These are phyloP conservation scores for Leptodirus hochenwartii DNA, from an alignment of 2,888 invertebrate species.

Conservation along the genomic window DNA sequence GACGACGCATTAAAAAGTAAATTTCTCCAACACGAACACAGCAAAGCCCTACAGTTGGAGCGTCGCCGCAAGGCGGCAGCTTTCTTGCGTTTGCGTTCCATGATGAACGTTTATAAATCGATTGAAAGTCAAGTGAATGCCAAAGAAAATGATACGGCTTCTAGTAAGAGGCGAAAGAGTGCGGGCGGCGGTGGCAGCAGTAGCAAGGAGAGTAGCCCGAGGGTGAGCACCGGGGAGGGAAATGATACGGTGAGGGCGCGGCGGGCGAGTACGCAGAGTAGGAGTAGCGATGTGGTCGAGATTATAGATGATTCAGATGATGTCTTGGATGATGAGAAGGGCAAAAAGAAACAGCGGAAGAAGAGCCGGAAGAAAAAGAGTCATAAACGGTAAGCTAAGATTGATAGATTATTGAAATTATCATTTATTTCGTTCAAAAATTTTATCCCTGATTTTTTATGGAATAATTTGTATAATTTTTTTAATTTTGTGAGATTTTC, in stretches of 20 bases:
- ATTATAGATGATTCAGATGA: slow-evolving; percentile 1
- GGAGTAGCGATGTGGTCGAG: slow-evolving; percentile 6
- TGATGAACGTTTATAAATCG: too few species aligned
- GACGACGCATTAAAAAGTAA: too few species aligned
- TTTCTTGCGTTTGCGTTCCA: too few species aligned
- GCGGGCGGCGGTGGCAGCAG: slow-evolving; percentile 16
- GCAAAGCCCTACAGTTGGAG: slow-evolving; percentile 40
- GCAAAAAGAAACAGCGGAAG: slow-evolving; percentile 23
- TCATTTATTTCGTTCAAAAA: not conserved
- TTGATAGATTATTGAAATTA: slow-evolving; percentile 2
- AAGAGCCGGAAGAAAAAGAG: slow-evolving; percentile 29
- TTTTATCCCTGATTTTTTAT: too few species aligned
- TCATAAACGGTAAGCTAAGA: slow-evolving; percentile 27
- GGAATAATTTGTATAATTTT: too few species aligned
- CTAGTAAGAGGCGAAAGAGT: slow-evolving; percentile 12
- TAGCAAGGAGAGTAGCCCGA: slow-evolving; percentile 13
- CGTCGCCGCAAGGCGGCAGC: slow-evolving; percentile 66
- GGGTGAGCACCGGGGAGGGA: slow-evolving; percentile 17
- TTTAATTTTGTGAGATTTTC: too few species aligned
- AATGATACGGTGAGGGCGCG: slow-evolving; percentile 23
- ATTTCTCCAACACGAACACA: slow-evolving; percentile 35
- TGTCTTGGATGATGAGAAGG: slow-evolving; percentile 18
- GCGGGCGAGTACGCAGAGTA: slow-evolving; percentile 10
- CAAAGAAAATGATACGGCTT: slow-evolving; percentile 13
- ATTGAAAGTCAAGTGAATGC: slow-evolving; percentile 28